Evolutionary conservation across 1,140 invertebrate species (phyloP).

Genomic region (Leptinotarsa defecta): DNA sequence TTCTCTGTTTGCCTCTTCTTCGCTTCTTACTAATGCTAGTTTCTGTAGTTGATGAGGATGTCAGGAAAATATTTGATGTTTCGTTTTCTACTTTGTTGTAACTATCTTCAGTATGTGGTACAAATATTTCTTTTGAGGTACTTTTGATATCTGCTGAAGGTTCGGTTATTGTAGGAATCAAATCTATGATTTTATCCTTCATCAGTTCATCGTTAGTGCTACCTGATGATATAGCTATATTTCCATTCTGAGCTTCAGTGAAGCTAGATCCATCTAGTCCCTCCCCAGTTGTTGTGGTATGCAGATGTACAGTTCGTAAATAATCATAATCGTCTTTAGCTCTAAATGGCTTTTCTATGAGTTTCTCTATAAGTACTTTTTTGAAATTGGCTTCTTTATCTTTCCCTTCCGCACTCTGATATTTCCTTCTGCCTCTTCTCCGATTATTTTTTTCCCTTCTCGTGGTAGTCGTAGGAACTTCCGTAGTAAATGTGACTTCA

Average conservation of each 20-base stretch:
- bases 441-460: conserved; percentile 14
- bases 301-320: conserved; percentile 15
- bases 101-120: neutral
- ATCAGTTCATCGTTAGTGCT: neutral
- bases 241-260: neutral
- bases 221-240: neutral
- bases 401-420: neutral
- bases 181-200: neutral
- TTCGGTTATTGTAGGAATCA: neutral
- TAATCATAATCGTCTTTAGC: conserved; percentile 25
- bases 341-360: conserved; percentile 9
- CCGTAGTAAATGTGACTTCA: neutral
- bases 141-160: neutral
- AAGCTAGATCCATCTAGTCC: neutral
- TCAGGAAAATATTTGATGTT: neutral
- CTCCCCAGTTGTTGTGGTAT: neutral
- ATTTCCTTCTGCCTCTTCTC: conserved; percentile 10
- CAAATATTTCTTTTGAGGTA: neutral
- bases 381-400: conserved; percentile 17
- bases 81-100: neutral
- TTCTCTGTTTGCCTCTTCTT: conserved; percentile 4
- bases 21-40: neutral
- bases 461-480: conserved; percentile 13
- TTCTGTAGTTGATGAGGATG: neutral
- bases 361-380: neutral